Conservation (phyloP, 2,888 invertebrate species). For the Morpho achilles region DNA sequence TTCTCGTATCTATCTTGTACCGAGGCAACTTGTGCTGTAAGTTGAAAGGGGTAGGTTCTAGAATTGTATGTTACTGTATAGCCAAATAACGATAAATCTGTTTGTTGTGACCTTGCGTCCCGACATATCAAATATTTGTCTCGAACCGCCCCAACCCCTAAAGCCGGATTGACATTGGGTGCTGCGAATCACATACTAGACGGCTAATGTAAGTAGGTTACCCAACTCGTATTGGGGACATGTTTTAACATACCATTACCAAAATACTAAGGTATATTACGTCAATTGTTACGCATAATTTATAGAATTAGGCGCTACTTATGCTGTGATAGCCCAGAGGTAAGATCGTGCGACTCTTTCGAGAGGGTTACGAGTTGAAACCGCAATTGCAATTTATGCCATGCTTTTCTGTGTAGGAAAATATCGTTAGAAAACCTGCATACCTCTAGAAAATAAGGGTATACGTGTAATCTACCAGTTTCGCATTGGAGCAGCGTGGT, state of each 20-base stretch:
- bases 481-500: too few species aligned
- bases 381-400: too few species aligned
- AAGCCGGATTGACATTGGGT: conserved; percentile 17
- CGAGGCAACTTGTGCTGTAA: conserved; percentile 10
- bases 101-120: conserved; percentile 30
- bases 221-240: background rate
- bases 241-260: background rate
- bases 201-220: background rate
- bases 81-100: conserved; percentile 27
- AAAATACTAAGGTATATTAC: too few species aligned
- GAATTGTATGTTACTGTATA: conserved; percentile 1
- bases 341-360: too few species aligned
- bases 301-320: too few species aligned
- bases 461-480: too few species aligned
- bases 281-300: too few species aligned
- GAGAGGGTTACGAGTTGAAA: too few species aligned
- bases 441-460: too few species aligned
- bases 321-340: too few species aligned
- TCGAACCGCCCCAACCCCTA: conserved; percentile 23
- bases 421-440: too few species aligned
- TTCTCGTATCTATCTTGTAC: conserved; percentile 17
- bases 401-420: too few species aligned
- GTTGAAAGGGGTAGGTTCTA: conserved; percentile 10
- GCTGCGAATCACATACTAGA: conserved; percentile 1
- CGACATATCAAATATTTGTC: conserved; percentile 34